Percentiles rank a stretch among this genome's conserved stretches.
These are phyloP conservation scores for Abscondita cerata DNA, from an alignment of 2,888 invertebrate species.

Conservation along the genomic window DNA sequence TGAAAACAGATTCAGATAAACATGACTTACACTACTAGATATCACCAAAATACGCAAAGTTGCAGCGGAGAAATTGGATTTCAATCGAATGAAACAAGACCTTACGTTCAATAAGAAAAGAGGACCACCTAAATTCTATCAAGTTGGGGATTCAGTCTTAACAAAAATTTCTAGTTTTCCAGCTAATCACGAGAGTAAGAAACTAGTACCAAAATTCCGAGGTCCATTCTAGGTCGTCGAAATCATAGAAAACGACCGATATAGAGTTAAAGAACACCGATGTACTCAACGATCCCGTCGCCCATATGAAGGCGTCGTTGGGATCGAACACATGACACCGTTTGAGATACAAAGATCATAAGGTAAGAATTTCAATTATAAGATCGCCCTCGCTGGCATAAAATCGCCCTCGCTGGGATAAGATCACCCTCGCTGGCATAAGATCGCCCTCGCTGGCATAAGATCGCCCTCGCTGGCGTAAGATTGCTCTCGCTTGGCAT, in stretches of 20 bases:
- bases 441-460: too few species aligned
- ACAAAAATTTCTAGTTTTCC: neutral
- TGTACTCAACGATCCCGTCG: neutral
- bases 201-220: neutral
- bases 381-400: too few species aligned
- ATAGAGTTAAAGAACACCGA: neutral
- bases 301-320: neutral
- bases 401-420: too few species aligned
- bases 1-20: too few species aligned
- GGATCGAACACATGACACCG: slow-evolving; percentile 1
- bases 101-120: neutral
- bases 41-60: neutral
- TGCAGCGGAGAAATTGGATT: neutral
- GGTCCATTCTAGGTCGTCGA: slow-evolving; percentile 5
- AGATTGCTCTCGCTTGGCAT: too few species aligned
- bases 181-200: too few species aligned
- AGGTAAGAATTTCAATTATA: too few species aligned
- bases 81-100: too few species aligned
- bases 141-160: slow-evolving; percentile 3
- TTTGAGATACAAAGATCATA: too few species aligned
- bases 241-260: neutral
- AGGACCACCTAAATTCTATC: neutral
- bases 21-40: neutral
- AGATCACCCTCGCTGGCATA: too few species aligned
- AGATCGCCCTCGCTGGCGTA: too few species aligned